phyloP scores from a whole-genome alignment of 1,140 invertebrate genomes.

The Neotoxoptera formosana region DNA sequence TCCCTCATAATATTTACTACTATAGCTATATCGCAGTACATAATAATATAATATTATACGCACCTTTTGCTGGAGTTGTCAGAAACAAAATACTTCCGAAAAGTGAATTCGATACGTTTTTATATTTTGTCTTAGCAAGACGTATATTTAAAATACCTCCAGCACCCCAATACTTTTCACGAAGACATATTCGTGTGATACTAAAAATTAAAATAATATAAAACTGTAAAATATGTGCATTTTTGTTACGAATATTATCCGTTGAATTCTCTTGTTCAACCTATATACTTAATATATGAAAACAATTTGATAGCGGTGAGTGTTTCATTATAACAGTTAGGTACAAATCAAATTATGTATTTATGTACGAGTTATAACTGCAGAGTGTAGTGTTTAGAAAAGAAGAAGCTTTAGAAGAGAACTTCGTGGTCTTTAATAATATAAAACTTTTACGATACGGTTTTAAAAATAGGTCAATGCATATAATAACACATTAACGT shows the following conservation, averaged over 20 bases:
- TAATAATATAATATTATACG: neutral
- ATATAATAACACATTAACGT: neutral
- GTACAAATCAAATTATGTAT: neutral
- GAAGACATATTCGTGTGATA: neutral
- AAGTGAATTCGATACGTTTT: neutral
- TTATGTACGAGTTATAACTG: neutral
- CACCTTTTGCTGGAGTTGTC: neutral
- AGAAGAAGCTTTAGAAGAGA: neutral
- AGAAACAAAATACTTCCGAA: neutral
- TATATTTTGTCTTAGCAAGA: neutral
- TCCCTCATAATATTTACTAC: neutral
- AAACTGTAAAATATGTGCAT: neutral
- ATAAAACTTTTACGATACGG: too few relatives aligned
- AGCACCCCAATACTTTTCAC: neutral
- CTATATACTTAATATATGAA: neutral
- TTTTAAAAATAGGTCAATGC: neutral
- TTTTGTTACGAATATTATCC: neutral
- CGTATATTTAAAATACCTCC: neutral
- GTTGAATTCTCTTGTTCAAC: neutral
- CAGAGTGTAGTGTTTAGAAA: neutral
- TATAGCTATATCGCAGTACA: neutral
- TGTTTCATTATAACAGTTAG: neutral
- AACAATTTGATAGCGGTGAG: neutral
- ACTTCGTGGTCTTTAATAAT: neutral
- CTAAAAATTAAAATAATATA: neutral